A percentile compares a stretch with the other conserved stretches of the same genome.
Conservation (phyloP, 35 echinoderm and acorn worm genomes). For the Ophioderma brevispina region DNA sequence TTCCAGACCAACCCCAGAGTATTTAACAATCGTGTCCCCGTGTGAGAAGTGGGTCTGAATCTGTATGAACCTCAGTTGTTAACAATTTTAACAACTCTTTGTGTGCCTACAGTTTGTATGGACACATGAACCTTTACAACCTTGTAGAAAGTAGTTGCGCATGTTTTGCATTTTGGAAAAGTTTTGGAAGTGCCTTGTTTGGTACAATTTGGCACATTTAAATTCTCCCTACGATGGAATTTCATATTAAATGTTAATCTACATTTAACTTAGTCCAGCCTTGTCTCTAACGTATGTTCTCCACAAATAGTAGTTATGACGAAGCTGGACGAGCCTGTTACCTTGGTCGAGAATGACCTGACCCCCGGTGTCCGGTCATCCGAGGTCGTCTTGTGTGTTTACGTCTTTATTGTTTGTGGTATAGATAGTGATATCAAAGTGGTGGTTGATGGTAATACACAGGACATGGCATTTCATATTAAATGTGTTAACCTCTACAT, state of each 20-base stretch:
- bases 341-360: background rate
- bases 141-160: background rate
- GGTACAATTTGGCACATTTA: too few species aligned
- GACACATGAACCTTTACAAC: background rate
- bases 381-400: background rate
- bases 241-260: background rate
- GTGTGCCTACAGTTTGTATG: background rate
- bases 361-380: background rate
- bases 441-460: too few species aligned
- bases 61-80: background rate
- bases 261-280: background rate
- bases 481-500: too few species aligned
- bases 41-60: background rate
- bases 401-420: background rate
- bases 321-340: too few species aligned
- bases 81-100: background rate
- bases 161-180: background rate
- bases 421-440: too few species aligned
- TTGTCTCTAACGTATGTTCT: background rate
- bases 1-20: background rate
- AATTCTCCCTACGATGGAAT: background rate
- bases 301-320: background rate
- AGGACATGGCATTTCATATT: too few species aligned
- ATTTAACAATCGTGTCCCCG: background rate
- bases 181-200: too few species aligned